Evolutionary conservation across 2,888 invertebrate genomes (phyloP).

Genomic region (Steinernema scapterisci): DNA sequence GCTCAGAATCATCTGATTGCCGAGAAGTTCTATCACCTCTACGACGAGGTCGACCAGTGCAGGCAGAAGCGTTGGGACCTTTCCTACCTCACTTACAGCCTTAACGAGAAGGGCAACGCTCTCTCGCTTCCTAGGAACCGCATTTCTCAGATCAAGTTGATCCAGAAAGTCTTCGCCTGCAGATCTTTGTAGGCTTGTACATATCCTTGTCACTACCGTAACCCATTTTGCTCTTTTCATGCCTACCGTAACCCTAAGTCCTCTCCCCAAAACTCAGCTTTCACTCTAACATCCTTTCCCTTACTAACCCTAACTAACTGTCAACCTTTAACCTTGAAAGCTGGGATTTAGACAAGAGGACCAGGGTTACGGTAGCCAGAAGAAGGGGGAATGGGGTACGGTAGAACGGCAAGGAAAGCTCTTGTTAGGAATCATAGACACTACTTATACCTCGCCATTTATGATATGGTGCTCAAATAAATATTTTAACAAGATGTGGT

Average conservation of each 20-base stretch:
- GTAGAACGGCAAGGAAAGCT: neutral
- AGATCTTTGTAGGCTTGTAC: conserved; percentile 1
- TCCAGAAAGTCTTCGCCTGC: conserved; percentile 28
- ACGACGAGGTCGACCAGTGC: conserved; percentile 17
- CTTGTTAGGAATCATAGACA: neutral
- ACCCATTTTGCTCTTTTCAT: neutral
- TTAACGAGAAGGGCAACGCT: conserved; percentile 27
- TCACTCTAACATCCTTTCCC: neutral
- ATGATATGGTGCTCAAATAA: conserved; percentile 12
- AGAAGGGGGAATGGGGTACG: neutral
- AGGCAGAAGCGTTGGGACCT: conserved; percentile 24
- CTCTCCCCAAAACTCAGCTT: neutral
- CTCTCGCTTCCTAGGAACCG: neutral
- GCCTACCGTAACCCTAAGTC: neutral
- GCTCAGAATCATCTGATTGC: neutral
- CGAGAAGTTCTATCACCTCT: conserved; percentile 28
- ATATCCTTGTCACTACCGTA: neutral
- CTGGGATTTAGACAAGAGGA: too few species aligned
- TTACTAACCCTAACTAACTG: conserved; percentile 5
- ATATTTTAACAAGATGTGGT: too few species aligned
- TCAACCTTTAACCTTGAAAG: too few species aligned
- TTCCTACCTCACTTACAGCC: conserved; percentile 23
- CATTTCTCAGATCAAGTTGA: conserved; percentile 25
- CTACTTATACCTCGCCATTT: conserved; percentile 8
- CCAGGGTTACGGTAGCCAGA: too few species aligned